These are phyloP conservation scores for Camelus bactrianus DNA, from an alignment of 2,113 vertebrate species.

Conservation along the genomic window DNA sequence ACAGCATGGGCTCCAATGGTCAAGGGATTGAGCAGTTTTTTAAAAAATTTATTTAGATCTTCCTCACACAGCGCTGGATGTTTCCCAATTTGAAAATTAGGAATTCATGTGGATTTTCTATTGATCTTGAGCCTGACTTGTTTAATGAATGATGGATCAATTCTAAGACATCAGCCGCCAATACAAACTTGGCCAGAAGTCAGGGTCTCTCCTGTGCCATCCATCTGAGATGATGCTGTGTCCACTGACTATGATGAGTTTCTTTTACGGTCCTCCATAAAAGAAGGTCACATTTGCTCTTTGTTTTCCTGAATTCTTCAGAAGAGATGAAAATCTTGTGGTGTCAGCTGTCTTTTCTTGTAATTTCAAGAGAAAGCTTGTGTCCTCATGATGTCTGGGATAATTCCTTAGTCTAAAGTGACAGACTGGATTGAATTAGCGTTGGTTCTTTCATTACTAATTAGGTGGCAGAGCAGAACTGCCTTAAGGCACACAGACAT, in stretches of 20 bases:
- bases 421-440: slow-evolving; percentile 74
- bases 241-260: neutral
- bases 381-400: neutral
- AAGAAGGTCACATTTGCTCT: neutral
- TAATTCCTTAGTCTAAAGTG: slow-evolving; percentile 71
- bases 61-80: neutral
- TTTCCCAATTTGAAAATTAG: neutral
- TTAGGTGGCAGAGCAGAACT: slow-evolving; percentile 68
- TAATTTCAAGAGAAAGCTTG: slow-evolving; percentile 50
- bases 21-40: neutral
- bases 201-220: neutral
- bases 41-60: neutral
- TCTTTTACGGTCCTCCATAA: neutral
- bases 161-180: neutral
- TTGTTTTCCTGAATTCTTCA: neutral
- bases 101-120: neutral
- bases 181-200: neutral
- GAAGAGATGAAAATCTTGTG: slow-evolving; percentile 39
- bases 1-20: neutral
- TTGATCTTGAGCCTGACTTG: neutral
- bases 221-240: neutral
- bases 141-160: neutral
- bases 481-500: neutral
- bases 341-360: slow-evolving; percentile 37
- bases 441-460: slow-evolving; percentile 71